phyloP scores from a whole-genome alignment of 2,797 vertebrate species.

The Paratrypauchen microcephalus region DNA sequence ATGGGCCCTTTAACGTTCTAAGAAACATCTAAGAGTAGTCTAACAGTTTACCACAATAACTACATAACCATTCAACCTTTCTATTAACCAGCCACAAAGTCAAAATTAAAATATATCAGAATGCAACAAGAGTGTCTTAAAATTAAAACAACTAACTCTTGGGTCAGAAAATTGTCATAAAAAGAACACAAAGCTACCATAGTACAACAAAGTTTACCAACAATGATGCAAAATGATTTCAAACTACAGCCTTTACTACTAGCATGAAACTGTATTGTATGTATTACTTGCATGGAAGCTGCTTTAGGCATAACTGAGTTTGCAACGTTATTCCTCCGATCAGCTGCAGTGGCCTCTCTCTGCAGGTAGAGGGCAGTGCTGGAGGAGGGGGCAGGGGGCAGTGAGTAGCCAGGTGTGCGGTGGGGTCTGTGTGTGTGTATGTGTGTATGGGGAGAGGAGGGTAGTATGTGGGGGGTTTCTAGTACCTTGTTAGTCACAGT shows the following conservation, averaged over 20 bases:
- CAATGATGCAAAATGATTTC: neutral
- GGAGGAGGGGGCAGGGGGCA: slow-evolving; percentile 78
- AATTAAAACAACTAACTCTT: neutral
- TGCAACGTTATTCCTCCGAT: slow-evolving; percentile 52
- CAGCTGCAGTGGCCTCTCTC: slow-evolving; percentile 69
- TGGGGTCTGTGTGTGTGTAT: too few relatives aligned
- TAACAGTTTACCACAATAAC: neutral
- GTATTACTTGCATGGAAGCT: slow-evolving; percentile 65
- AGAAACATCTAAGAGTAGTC: neutral
- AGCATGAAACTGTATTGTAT: slow-evolving; percentile 62
- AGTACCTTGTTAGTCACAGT: slow-evolving; percentile 98
- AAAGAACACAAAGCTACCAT: neutral
- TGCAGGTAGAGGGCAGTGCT: slow-evolving; percentile 66
- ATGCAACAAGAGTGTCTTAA: too few relatives aligned
- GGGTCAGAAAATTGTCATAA: neutral
- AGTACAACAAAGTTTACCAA: neutral
- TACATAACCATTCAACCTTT: neutral
- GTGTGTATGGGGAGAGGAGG: slow-evolving; percentile 3
- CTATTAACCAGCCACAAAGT: neutral
- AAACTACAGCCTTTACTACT: neutral
- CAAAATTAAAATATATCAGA: neutral
- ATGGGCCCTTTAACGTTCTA: neutral
- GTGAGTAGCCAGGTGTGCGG: slow-evolving; percentile 66
- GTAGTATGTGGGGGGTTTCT: slow-evolving; percentile 69
- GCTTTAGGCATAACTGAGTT: slow-evolving; percentile 59